A percentile compares a stretch with the other conserved stretches of the same genome.
phyloP scores from a whole-genome alignment of 2,113 vertebrate genomes.

The Chunga burmeisteri region DNA sequence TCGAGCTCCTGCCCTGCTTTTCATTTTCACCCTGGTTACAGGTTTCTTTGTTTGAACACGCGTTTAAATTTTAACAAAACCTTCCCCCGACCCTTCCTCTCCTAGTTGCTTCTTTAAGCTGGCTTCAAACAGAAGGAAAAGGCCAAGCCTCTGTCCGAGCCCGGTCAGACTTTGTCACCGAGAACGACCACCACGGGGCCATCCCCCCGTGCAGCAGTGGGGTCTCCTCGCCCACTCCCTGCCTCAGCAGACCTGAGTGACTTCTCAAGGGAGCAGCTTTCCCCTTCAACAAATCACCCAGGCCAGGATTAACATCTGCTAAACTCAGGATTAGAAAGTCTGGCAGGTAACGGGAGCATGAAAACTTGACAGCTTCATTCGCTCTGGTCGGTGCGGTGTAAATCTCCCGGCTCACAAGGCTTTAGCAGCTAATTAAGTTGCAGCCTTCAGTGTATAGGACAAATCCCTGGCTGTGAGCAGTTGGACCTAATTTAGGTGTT shows the following conservation, averaged over 20 bases:
- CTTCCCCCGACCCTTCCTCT: not conserved
- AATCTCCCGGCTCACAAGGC: accelerated
- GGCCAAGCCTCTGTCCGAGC: not conserved
- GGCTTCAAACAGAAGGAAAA: not conserved
- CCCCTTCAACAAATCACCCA: not conserved
- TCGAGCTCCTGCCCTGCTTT: not conserved
- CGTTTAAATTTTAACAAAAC: not conserved
- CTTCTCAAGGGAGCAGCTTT: not conserved
- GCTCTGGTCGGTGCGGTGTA: not conserved
- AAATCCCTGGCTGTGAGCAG: accelerated
- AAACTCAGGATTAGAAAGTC: not conserved
- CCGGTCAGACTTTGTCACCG: accelerated
- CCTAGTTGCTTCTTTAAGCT: not conserved
- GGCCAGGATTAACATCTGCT: not conserved
- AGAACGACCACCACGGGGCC: accelerated
- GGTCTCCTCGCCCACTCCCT: not conserved
- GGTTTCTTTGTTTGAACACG: not conserved
- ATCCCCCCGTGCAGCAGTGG: accelerated
- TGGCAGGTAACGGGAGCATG: not conserved
- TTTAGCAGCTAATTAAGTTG: not conserved
- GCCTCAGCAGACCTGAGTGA: not conserved
- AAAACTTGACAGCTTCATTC: not conserved
- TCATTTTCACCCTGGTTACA: not conserved
- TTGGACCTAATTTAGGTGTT: not conserved
- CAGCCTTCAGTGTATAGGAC: not conserved